These are phyloP conservation scores for Mystacornis crossleyi DNA, from an alignment of 2,113 vertebrate genomes.

Conservation along the genomic window DNA sequence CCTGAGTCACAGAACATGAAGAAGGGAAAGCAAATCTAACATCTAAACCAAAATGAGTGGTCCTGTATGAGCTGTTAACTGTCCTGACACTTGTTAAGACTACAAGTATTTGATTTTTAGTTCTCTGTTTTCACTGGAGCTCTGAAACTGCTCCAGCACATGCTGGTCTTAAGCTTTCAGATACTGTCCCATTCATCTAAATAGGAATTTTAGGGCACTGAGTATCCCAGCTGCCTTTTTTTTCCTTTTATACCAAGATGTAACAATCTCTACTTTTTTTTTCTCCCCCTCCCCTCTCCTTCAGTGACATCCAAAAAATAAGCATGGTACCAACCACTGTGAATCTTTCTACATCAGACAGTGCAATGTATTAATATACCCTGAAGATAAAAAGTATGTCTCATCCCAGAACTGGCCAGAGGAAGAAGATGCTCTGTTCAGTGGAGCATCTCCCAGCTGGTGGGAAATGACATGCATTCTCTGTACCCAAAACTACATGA, in stretches of 20 bases:
- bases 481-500: neutral
- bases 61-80: neutral
- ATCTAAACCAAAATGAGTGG: neutral
- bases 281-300: accelerated
- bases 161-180: neutral
- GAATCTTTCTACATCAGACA: neutral
- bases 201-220: neutral
- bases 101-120: neutral
- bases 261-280: neutral
- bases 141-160: neutral
- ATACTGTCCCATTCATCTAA: neutral
- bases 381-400: neutral
- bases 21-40: neutral
- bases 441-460: neutral
- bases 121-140: neutral
- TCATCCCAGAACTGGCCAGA: neutral
- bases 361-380: neutral
- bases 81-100: neutral
- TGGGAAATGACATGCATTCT: neutral
- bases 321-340: neutral
- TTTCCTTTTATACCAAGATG: neutral
- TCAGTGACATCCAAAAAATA: neutral
- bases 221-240: neutral
- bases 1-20: neutral
- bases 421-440: neutral